Evolutionary conservation across 2,797 vertebrate genomes (phyloP), one percentile per base, ranked within the genome.

Genomic region (Melanotaenia pygmaea): DNA sequence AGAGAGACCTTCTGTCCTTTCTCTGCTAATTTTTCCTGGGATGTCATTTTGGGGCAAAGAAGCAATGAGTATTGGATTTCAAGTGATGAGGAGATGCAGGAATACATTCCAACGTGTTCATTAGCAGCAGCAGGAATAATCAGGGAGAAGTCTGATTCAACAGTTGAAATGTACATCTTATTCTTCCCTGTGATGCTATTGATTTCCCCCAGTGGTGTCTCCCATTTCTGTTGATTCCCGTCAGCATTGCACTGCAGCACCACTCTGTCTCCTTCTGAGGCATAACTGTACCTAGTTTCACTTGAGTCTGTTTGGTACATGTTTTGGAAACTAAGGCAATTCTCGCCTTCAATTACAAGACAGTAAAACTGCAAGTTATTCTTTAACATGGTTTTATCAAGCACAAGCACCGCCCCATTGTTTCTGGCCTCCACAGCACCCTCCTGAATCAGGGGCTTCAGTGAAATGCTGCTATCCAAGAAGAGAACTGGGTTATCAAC

Each of bases 151-250:
- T 85, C 11, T 3, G 70, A 64, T 43, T 70, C n/a, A 11, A 8
- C 58, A 9, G 26, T 26, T 10, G 67, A 81, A 30, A 90, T 11
- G 53, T 75, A 76, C 77, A 94, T 84, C 0, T 88, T n/a, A 53
- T 53, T 45, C 14, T 22, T 24, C 5, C 5, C 14, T 1, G 0
- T 0, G n/a, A 24, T 69, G 1, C 22, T 12, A 38, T 86, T 80
- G 13, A 94, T 43, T 2, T 0, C 58, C 2, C 93, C 93, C 20
- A 87, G 8, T 1, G 94, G 94, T 13, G 94, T 94, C 0, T 90
- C 72, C 94, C 94, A 95, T 10, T n/a, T 54, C 59, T 87, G 83
- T 4, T 71, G n/a, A 4, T 40, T 14, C 14, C 82, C 73, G 12
- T 83, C 54, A 26, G 81, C 59, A 2, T 74, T 57, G 59, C 94